phyloP scores from a whole-genome alignment of 92 coral and sea anemone species.

The Porites lobata region DNA sequence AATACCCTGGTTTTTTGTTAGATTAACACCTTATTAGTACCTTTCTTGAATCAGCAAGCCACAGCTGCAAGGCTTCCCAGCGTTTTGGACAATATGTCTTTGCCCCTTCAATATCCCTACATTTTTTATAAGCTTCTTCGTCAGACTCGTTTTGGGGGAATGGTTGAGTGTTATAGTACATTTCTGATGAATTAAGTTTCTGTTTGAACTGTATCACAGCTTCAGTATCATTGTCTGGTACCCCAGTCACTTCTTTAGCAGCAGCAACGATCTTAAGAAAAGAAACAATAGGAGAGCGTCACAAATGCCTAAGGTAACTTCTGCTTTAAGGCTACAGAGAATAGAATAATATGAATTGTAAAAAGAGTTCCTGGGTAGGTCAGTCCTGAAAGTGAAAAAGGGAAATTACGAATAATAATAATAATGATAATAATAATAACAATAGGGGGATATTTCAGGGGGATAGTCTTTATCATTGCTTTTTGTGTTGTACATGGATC shows the following conservation, averaged over 20 bases:
- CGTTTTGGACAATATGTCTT: conserved; percentile 82
- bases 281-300: background rate
- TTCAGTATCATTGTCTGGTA: conserved; percentile 49
- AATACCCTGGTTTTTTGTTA: no score
- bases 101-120: conserved; percentile 78
- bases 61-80: conserved; percentile 74
- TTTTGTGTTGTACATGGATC: conserved; percentile 12
- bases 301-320: no score
- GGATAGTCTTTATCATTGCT: conserved; percentile 5
- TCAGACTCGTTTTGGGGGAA: conserved; percentile 83
- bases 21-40: conserved; percentile 12
- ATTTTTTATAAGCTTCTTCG: conserved; percentile 69
- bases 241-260: conserved; percentile 70
- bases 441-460: background rate
- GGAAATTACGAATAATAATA: no score
- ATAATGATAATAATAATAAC: no score
- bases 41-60: conserved; percentile 80
- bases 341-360: no score
- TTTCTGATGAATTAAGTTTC: conserved; percentile 63
- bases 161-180: conserved; percentile 77
- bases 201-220: conserved; percentile 73
- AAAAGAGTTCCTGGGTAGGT: no score
- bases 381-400: no score
- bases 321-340: no score
- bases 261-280: conserved; percentile 8